Conservation (phyloP, 2,888 invertebrate genomes). For the Pimpla rufipes region DNA sequence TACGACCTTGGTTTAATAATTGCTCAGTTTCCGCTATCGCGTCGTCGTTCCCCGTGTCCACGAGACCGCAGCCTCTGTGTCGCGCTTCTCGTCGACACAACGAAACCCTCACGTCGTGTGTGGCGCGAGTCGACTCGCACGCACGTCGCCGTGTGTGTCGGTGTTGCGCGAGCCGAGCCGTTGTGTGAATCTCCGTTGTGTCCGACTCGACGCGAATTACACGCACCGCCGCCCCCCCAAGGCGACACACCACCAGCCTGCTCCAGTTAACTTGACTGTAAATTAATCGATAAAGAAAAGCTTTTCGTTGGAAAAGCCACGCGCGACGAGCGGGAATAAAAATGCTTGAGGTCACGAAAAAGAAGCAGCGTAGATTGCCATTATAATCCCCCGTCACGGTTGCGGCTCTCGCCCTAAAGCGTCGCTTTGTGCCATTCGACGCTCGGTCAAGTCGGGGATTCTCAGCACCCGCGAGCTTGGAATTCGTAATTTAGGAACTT, state of each 20-base stretch:
- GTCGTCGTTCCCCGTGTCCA: constrained; percentile 13
- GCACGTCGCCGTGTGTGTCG: background rate
- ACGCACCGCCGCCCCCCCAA: constrained; percentile 58
- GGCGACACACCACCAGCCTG: constrained; percentile 58
- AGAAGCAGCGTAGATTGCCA: background rate
- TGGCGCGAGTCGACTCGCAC: background rate
- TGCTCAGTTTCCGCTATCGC: constrained; percentile 27
- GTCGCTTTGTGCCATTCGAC: background rate
- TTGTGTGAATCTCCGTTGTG: constrained; percentile 48
- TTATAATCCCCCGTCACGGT: background rate
- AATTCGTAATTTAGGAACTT: too few relatives aligned
- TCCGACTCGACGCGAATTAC: constrained; percentile 61
- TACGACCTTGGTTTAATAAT: constrained; percentile 50
- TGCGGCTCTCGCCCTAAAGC: background rate
- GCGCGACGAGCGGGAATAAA: constrained; percentile 51
- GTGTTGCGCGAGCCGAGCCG: constrained; percentile 24
- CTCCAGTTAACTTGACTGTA: constrained; percentile 60
- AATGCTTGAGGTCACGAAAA: constrained; percentile 56
- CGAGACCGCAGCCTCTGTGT: constrained; percentile 17
- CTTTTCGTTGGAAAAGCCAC: constrained; percentile 62
- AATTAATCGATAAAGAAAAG: constrained; percentile 67
- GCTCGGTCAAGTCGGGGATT: too few relatives aligned
- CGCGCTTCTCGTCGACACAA: constrained; percentile 1
- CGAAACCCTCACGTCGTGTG: background rate
- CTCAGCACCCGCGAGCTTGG: too few relatives aligned